Base-by-base conservation (phyloP, 1,140 invertebrate species). In the Pentalonia nigronervosa region DNA sequence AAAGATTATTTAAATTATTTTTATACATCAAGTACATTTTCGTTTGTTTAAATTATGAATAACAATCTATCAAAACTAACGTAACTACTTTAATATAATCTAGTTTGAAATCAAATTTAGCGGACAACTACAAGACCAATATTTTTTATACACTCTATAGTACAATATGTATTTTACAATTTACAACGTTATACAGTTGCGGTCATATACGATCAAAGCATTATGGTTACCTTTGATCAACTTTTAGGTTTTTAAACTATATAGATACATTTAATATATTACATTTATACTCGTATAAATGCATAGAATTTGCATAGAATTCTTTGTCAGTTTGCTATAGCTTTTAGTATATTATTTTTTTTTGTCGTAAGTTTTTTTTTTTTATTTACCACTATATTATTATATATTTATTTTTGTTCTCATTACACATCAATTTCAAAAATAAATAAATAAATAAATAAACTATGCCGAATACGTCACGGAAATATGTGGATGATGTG, bases 1-100 rank as follows among this genome's bases (percentile, higher is more conserved):
- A 76, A 76, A 76, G 60, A 76, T n/a, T 34, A 76, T 76, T 76
- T 76, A 76, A 76, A 76, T 76, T 20, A 34, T 76, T 76, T 76
- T n/a, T 76, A n/a, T n/a, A 30, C 14, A 76, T 76, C 14, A 76
- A 76, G n/a, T n/a, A 67, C n/a, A 76, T 76, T 76, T 76, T 41
- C 17, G n/a, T 76, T 76, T 76, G 14, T 7, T n/a, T 14, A 25
- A 84, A 84, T 21, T 45, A 8, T 11, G 45, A 41, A 84, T 45
- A 41, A 84, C 36, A 11, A 25, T 84, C 23, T 45, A 8, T 45
- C 3, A 25, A 84, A 41, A 83, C 21, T 9, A 41, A 45, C 34
- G 1, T 36, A 36, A 8, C 9, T 6, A 45, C 36, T 30, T 11
- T 45, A 84, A 41, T 83, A 83, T 83, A 45, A 41, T 45, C 83